A percentile compares a stretch with the other conserved stretches of the same genome.
Conservation (phyloP, 2,888 invertebrate genomes). For the Philonicus albiceps region DNA sequence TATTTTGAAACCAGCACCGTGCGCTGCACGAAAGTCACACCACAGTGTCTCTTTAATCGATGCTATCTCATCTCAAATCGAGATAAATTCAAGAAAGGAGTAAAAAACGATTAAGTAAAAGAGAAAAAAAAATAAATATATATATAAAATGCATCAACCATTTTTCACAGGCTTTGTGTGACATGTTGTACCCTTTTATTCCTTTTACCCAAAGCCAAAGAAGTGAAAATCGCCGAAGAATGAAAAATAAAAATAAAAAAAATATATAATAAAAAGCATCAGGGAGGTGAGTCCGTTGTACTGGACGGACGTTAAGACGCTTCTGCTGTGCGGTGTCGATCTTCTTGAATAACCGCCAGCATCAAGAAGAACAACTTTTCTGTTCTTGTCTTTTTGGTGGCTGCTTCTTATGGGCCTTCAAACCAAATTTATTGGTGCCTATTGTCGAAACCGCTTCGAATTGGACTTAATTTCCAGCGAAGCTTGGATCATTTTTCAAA, state of each 20-base stretch:
- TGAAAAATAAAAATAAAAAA: no score
- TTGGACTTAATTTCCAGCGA: conserved; percentile 40
- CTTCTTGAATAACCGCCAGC: conserved; percentile 12
- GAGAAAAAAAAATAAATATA: not conserved
- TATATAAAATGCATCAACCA: conserved; percentile 41
- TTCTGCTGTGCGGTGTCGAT: not conserved
- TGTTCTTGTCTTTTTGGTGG: not conserved
- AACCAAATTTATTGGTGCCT: conserved; percentile 36
- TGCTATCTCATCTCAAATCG: conserved; percentile 42
- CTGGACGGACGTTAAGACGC: not conserved
- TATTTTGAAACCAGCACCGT: not conserved
- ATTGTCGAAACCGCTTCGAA: conserved; percentile 41
- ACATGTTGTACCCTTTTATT: conserved; percentile 45
- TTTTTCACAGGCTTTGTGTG: conserved; percentile 46
- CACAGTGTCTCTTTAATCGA: conserved; percentile 45
- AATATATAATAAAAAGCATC: not conserved
- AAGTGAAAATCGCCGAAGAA: conserved; percentile 8
- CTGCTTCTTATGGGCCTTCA: conserved; percentile 10
- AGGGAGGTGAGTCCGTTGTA: not conserved
- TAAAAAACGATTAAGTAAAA: conserved; percentile 36
- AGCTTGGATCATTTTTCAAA: conserved; percentile 28
- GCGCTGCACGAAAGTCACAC: conserved; percentile 40
- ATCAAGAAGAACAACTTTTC: conserved; percentile 13
- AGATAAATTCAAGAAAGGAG: conserved; percentile 41
- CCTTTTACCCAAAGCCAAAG: conserved; percentile 10